Evolutionary conservation across 2,888 invertebrate genomes (phyloP), one percentile per base, ranked within the genome.

Genomic region (Xylota segnis): DNA sequence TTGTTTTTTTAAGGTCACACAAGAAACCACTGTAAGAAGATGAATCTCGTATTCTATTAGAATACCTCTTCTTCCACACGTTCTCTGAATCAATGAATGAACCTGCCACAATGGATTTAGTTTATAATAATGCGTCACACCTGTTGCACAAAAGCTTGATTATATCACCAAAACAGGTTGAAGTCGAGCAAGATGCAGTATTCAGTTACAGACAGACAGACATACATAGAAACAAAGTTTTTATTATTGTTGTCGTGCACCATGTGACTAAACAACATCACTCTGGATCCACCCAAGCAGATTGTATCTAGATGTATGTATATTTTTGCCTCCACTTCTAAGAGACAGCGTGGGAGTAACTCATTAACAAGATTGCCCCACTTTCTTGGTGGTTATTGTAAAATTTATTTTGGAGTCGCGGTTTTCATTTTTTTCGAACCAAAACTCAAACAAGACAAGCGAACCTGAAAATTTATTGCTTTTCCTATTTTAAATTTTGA

Each of bases 51-150:
- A 40, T 14, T 45, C 14, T 10, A 40, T 45, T 23, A 27, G 12
- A 18, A 5, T 58, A 4, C 12, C 9, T 9, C 12, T 14, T 68
- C 12, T 59, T 50, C 50, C 29, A 32, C 52, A 43, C 54, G 4
- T 54, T 70, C 16, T 63, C 54, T 45, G 70, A 78, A 61, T 78
- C 54, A 54, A 63, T 71, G 70, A 78, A 78, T 78, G 61, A 71
- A 78, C 54, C 65, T 32, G 47, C 23, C 27, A 77, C 61, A 63
- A 29, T 45, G 63, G 61, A 43, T 29, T 68, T n/a, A 58, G 40
- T 47, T 50, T 47, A 59, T 59, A 59, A 68, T 59, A 70, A 47
- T 23, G 23, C 54, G 78, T 78, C 78, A 77, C 70, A 78, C 78
- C 70, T 78, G 78, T 63, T 78, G 70, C 70, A 56, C 70, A 63